A percentile compares a stretch with the other conserved stretches of the same genome.
Evolutionary conservation across 1,140 invertebrate genomes (phyloP).

Genomic region (Drosophila pseudoananassae): DNA sequence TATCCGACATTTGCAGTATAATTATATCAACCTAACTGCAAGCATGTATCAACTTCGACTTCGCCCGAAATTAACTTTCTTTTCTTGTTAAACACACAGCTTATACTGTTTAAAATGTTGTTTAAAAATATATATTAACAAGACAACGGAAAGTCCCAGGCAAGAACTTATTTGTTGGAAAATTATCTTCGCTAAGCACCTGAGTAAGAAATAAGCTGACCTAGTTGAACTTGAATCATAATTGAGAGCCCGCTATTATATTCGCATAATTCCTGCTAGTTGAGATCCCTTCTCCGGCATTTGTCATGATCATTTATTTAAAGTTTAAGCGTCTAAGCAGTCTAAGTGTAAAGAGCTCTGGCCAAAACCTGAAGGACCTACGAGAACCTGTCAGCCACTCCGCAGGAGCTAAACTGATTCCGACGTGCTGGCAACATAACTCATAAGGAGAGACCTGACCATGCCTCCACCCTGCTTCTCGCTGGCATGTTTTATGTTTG

Average conservation of each 20-base stretch:
- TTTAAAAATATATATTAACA: too few relatives aligned
- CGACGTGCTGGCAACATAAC: constrained; percentile 69
- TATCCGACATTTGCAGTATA: too few relatives aligned
- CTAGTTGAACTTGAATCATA: neutral
- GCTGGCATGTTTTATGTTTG: constrained; percentile 65
- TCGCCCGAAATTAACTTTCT: too few relatives aligned
- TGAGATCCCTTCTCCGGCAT: constrained; percentile 56
- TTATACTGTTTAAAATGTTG: too few relatives aligned
- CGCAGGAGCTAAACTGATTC: constrained; percentile 24
- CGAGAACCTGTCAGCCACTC: constrained; percentile 48
- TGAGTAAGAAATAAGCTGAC: too few relatives aligned
- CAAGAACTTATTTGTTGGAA: too few relatives aligned
- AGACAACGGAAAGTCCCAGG: too few relatives aligned
- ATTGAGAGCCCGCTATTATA: constrained; percentile 37
- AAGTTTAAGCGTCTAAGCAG: constrained; percentile 53
- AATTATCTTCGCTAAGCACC: too few relatives aligned
- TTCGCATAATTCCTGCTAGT: constrained; percentile 42
- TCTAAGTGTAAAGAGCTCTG: constrained; percentile 24
- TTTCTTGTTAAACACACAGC: too few relatives aligned
- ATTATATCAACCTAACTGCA: too few relatives aligned
- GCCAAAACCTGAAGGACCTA: constrained; percentile 30
- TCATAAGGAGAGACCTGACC: constrained; percentile 40
- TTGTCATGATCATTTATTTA: constrained; percentile 79
- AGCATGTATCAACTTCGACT: too few relatives aligned
- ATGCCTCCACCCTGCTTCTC: constrained; percentile 12